Evolutionary conservation across 2,888 invertebrate species (phyloP).

Genomic region (Orthosia cruda): DNA sequence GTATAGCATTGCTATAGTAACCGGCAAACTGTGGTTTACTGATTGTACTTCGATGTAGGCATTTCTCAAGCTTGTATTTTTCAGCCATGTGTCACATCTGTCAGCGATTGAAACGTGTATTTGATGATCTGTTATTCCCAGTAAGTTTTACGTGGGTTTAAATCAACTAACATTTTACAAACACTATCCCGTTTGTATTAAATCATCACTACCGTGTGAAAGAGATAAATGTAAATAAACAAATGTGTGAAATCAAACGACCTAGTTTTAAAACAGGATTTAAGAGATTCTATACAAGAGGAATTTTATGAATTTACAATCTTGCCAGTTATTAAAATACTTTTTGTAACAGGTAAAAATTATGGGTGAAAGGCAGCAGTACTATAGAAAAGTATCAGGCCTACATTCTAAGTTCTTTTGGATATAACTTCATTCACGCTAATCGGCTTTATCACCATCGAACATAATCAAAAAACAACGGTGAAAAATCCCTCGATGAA

Average conservation of each 20-base stretch:
- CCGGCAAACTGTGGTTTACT: neutral
- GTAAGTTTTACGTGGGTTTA: slow-evolving; percentile 34
- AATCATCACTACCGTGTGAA: slow-evolving; percentile 39
- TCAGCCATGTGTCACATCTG: slow-evolving; percentile 25
- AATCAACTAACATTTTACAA: slow-evolving; percentile 43
- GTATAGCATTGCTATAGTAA: neutral
- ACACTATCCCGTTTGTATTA: slow-evolving; percentile 34
- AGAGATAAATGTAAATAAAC: slow-evolving; percentile 37
- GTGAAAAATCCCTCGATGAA: neutral
- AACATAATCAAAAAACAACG: neutral
- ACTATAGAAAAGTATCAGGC: too few species aligned
- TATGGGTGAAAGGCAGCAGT: neutral
- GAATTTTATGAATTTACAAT: slow-evolving; percentile 22
- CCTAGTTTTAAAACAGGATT: slow-evolving; percentile 12
- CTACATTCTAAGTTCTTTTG: neutral
- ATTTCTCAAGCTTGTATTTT: neutral
- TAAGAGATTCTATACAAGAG: neutral
- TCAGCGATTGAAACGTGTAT: slow-evolving; percentile 23
- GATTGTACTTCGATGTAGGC: neutral
- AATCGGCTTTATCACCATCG: neutral
- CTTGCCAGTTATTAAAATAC: neutral
- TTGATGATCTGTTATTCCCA: slow-evolving; percentile 20
- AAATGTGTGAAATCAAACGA: slow-evolving; percentile 14
- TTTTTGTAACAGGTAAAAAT: neutral
- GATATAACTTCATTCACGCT: neutral